Conservation (phyloP, 2,888 invertebrate species). For the Hypena proboscidalis region DNA sequence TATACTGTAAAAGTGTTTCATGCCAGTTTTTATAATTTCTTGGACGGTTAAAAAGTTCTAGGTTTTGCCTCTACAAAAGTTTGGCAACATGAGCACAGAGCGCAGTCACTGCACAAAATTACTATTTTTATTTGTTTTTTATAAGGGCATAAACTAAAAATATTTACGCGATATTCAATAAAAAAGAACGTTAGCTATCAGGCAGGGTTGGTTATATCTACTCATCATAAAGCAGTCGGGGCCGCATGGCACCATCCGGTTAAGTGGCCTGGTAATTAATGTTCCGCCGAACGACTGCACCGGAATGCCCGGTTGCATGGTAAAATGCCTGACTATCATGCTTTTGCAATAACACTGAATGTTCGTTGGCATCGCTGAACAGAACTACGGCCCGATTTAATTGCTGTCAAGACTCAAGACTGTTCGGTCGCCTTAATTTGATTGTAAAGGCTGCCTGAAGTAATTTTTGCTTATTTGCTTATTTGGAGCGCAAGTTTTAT, state of each 20-base stretch:
- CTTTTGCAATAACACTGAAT: slow-evolving; percentile 34
- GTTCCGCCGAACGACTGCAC: slow-evolving; percentile 62
- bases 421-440: slow-evolving; percentile 23
- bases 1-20: too few species aligned
- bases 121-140: too few species aligned
- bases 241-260: slow-evolving; percentile 52
- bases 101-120: too few species aligned
- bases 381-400: slow-evolving; percentile 14
- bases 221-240: slow-evolving; percentile 43
- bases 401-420: slow-evolving; percentile 27
- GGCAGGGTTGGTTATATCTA: slow-evolving; percentile 22
- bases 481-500: too few species aligned
- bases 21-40: too few species aligned
- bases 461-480: background rate
- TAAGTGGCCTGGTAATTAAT: slow-evolving; percentile 71
- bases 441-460: slow-evolving; percentile 1
- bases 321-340: slow-evolving; percentile 47
- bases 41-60: too few species aligned
- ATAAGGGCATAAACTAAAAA: background rate
- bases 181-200: slow-evolving; percentile 35
- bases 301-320: slow-evolving; percentile 57
- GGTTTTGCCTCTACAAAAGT: too few species aligned
- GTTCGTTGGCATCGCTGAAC: slow-evolving; percentile 19
- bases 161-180: slow-evolving; percentile 3
- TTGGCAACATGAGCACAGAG: too few species aligned